phyloP scores from a whole-genome alignment of 2,797 vertebrate genomes.

The Premnoplex brunnescens region DNA sequence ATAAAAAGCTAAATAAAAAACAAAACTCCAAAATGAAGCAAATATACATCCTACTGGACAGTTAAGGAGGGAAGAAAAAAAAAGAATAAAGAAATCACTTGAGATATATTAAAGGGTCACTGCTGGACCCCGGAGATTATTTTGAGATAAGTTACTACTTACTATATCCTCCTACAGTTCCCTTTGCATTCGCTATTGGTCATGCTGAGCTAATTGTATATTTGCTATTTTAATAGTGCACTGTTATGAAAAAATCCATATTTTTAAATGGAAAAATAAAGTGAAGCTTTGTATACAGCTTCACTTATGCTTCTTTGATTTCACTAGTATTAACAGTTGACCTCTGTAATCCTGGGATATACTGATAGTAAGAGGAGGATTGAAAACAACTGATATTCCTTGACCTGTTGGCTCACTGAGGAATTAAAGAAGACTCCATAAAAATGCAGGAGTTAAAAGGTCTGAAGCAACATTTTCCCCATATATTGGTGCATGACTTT shows the following conservation, averaged over 20 bases:
- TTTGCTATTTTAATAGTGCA: not conserved
- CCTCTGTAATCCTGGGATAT: not conserved
- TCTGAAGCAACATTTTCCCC: not conserved
- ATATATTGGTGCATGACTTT: not conserved
- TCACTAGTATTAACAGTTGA: accelerated
- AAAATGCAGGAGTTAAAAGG: not conserved
- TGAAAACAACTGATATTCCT: not conserved
- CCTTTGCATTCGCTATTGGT: not conserved
- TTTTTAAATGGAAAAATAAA: not conserved
- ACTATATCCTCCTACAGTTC: not conserved
- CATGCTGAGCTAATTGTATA: not conserved
- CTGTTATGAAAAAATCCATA: accelerated
- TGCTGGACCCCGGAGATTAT: not conserved
- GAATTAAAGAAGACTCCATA: not conserved
- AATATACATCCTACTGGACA: not conserved
- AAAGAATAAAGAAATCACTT: not conserved
- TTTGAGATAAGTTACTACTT: not conserved
- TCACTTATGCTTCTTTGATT: not conserved
- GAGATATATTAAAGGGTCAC: not conserved
- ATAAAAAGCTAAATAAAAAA: not conserved
- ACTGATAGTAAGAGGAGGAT: not conserved
- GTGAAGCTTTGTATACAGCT: not conserved
- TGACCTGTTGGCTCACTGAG: not conserved
- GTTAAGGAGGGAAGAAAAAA: not conserved
- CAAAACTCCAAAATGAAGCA: not conserved